Base-by-base conservation (phyloP, 2,797 vertebrate species). In the Periparus ater region DNA sequence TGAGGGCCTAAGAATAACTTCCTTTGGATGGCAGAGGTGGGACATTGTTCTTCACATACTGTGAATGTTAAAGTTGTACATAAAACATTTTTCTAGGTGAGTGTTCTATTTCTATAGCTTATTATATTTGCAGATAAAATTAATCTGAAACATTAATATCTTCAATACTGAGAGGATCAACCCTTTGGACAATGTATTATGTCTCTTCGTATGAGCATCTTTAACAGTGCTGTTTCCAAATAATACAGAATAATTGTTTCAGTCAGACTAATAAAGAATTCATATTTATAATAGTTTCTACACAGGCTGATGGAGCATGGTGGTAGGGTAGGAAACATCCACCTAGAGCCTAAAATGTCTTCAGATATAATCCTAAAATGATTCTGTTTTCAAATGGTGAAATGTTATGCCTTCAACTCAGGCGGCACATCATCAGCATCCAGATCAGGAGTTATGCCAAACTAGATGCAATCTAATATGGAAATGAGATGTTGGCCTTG, bases 401-500 rank as follows among this genome's bases (percentile, higher is more conserved):
- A 97, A 96, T 96, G 96, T 97, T 63, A 73, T 97, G 96, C 96
- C 95, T 97, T 89, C 94, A 89, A 95, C 96, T 95, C 93, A 97
- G 96, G 91, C 94, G 10, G 95, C 90, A 94, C 65, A 97, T 96
- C 96, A 96, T 97, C 97, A 95, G 90, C 91, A 97, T 98, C 98
- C 97, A 97, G 97, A 98, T 97, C 81, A 98, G 98, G 98, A 98
- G 85, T 74, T 51, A 97, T 98, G 99, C 99, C 99, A 99, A 98
- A 97, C 96, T 97, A 97, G 97, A 98, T 97, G 98, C 98, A 98
- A 98, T 99, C 98, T 98, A 98, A 99, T 99, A 99, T 98, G 98
- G 98, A 99, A 99, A 99, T 99, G 98, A 98, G 98, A 97, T 98
- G 97, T 98, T 98, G 98, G 98, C 98, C 98, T 94, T 90, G 96